These are phyloP conservation scores for Sarotherodon lohbergeri DNA, from an alignment of 2,113 vertebrate species.

Conservation along the genomic window DNA sequence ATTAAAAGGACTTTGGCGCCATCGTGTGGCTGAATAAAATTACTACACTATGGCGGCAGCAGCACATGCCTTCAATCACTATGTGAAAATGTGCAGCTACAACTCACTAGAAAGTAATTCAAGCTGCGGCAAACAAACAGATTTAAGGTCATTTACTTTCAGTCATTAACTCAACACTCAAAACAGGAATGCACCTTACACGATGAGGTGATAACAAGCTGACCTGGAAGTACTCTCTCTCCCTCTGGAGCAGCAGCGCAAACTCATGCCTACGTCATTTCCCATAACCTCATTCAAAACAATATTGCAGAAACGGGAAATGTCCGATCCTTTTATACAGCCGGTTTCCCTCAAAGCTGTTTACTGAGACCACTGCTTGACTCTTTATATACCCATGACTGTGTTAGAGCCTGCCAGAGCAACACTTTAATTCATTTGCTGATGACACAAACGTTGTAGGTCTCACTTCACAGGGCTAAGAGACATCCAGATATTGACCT, in stretches of 20 bases:
- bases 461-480: no score
- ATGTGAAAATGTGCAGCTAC: background rate
- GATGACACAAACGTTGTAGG: no score
- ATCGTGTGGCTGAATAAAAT: background rate
- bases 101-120: background rate
- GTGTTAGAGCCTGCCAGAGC: no score
- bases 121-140: background rate
- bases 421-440: no score
- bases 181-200: fast-evolving
- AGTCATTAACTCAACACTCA: background rate
- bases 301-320: no score
- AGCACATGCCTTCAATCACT: background rate
- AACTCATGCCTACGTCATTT: fast-evolving
- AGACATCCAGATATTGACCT: no score
- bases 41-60: background rate
- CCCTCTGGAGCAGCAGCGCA: fast-evolving
- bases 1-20: background rate
- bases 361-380: no score
- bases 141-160: background rate
- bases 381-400: no score
- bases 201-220: background rate
- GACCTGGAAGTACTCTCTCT: fast-evolving
- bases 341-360: no score
- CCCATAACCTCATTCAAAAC: background rate
- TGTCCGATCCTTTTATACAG: no score